These are phyloP conservation scores for Drosophila sechellia DNA, from an alignment of 1,140 invertebrate genomes.

Conservation along the genomic window DNA sequence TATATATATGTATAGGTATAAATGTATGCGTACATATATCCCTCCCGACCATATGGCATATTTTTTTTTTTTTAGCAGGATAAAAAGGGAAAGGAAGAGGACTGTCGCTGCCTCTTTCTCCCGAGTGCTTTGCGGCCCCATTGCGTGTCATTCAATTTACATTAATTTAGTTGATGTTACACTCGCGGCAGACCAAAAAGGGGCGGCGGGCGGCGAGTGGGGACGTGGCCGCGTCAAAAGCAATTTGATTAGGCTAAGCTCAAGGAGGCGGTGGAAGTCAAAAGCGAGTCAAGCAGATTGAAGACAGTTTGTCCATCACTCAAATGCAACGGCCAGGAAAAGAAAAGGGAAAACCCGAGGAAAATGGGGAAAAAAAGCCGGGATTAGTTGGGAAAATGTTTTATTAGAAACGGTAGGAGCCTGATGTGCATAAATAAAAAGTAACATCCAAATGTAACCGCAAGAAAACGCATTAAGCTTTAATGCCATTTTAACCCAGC, in stretches of 20 bases:
- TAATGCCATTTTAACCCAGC: not conserved
- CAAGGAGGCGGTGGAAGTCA: slow-evolving; percentile 12
- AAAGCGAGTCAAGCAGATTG: slow-evolving; percentile 37
- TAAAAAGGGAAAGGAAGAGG: slow-evolving; percentile 5
- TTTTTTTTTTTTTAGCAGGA: slow-evolving; percentile 19
- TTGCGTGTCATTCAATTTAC: slow-evolving; percentile 79
- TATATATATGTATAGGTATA: slow-evolving; percentile 1
- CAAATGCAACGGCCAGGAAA: slow-evolving; percentile 27
- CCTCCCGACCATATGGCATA: slow-evolving; percentile 5
- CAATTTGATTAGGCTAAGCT: slow-evolving; percentile 68
- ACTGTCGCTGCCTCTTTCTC: not conserved
- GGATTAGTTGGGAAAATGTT: not conserved
- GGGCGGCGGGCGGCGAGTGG: slow-evolving; percentile 1
- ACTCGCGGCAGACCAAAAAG: slow-evolving; percentile 34
- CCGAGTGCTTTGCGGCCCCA: slow-evolving; percentile 57
- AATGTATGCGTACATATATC: not conserved
- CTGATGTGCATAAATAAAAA: not conserved
- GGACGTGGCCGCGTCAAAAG: slow-evolving; percentile 47
- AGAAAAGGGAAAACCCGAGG: slow-evolving; percentile 4
- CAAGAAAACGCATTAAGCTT: not conserved
- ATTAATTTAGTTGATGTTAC: slow-evolving; percentile 77
- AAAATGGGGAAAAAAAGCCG: not conserved
- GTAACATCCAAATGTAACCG: too few relatives aligned
- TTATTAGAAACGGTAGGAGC: not conserved
- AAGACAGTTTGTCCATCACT: slow-evolving; percentile 61